Conservation (phyloP, 2,113 vertebrate genomes). For the Triplophysa rosa region DNA sequence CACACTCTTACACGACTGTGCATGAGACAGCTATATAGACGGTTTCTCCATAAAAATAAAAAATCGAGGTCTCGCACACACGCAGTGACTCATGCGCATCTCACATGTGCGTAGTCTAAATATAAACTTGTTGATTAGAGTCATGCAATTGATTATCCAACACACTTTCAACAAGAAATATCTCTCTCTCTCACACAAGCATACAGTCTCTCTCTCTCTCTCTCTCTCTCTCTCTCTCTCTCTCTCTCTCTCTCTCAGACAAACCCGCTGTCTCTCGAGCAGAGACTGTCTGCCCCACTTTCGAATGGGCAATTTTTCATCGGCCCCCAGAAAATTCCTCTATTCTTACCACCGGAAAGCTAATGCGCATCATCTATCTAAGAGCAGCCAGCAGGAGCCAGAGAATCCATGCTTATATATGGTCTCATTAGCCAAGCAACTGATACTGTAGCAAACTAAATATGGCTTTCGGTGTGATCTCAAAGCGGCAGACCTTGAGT, state of each 20-base stretch:
- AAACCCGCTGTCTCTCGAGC: constrained; percentile 23
- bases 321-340: constrained; percentile 45
- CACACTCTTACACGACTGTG: constrained; percentile 1
- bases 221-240: constrained; percentile 7
- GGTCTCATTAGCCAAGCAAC: constrained; percentile 38
- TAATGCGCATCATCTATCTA: constrained; percentile 52
- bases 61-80: neutral
- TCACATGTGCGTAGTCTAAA: neutral
- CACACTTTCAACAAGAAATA: constrained; percentile 3
- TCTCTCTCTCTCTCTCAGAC: constrained; percentile 16
- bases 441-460: constrained; percentile 25
- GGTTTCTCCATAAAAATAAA: neutral
- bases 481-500: constrained; percentile 5
- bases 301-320: constrained; percentile 53
- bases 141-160: constrained; percentile 24
- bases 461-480: constrained; percentile 11
- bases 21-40: neutral
- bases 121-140: constrained; percentile 20
- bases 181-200: neutral
- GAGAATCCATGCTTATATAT: constrained; percentile 41
- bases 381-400: constrained; percentile 36
- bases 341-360: constrained; percentile 48
- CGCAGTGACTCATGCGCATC: neutral
- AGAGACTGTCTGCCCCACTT: constrained; percentile 57
- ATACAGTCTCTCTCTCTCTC: neutral